Conservation (phyloP, 2,113 vertebrate species). For the Hippocampus mohnikei region DNA sequence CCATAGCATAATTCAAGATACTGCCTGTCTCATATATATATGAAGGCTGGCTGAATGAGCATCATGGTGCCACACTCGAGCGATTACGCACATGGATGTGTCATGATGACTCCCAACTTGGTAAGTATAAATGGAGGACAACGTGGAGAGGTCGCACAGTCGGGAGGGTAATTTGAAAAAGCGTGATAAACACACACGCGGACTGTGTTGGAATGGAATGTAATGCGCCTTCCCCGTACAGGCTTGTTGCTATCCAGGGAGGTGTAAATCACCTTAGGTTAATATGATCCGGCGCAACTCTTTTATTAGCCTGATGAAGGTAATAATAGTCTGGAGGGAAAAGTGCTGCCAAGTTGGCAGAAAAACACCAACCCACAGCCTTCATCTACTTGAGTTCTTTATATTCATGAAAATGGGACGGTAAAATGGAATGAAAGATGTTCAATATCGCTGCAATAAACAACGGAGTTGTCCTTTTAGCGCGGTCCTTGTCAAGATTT, state of each 20-base stretch:
- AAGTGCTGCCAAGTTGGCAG: conserved; percentile 29
- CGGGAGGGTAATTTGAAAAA: conserved; percentile 66
- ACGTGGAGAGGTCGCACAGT: conserved; percentile 59
- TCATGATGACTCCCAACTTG: not conserved
- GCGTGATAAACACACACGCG: conserved; percentile 69
- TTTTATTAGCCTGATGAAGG: conserved; percentile 67
- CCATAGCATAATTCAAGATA: not conserved
- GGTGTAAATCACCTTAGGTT: conserved; percentile 61
- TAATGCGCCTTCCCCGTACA: conserved; percentile 10
- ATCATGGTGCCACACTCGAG: conserved; percentile 2
- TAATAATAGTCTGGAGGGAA: conserved; percentile 54
- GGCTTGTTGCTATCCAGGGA: conserved; percentile 56
- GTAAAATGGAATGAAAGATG: not conserved
- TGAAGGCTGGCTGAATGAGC: conserved; percentile 23
- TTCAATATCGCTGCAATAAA: not conserved
- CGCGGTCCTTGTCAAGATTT: not conserved
- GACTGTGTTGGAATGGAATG: conserved; percentile 23
- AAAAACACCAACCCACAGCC: conserved; percentile 23
- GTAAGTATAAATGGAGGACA: conserved; percentile 19
- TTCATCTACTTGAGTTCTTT: not conserved
- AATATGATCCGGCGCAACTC: conserved; percentile 64
- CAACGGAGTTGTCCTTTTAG: not conserved
- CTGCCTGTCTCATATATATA: not conserved
- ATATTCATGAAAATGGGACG: not conserved
- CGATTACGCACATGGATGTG: not conserved